These are phyloP conservation scores for Diadema setosum DNA, from an alignment of 35 echinoderm and acorn worm species.

Conservation along the genomic window DNA sequence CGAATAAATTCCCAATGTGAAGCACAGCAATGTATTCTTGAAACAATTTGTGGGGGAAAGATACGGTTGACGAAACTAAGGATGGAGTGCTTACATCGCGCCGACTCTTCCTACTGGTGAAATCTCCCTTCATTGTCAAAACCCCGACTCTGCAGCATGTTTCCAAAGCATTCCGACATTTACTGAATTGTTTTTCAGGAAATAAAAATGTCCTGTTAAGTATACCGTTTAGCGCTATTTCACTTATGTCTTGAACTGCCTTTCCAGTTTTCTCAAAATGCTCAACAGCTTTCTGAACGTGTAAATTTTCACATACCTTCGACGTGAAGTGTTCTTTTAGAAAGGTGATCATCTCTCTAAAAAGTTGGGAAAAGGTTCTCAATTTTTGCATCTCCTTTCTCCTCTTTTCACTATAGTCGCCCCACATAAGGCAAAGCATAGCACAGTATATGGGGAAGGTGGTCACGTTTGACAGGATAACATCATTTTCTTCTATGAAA, in stretches of 20 bases:
- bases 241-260: not conserved
- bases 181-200: not conserved
- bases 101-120: not conserved
- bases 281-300: not conserved
- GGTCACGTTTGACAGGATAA: not conserved
- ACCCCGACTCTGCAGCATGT: not conserved
- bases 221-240: not conserved
- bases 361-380: not conserved
- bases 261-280: not conserved
- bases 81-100: not conserved
- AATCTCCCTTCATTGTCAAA: not conserved
- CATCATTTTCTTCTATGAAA: not conserved
- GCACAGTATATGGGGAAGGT: not conserved
- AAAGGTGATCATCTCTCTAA: not conserved
- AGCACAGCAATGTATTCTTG: not conserved
- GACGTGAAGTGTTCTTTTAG: not conserved
- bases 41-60: not conserved
- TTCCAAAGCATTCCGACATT: not conserved
- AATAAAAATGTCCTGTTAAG: not conserved
- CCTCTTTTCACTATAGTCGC: not conserved
- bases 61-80: not conserved
- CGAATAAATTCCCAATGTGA: not conserved
- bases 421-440: not conserved
- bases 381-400: not conserved
- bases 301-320: not conserved